Evolutionary conservation across 1,140 invertebrate genomes (phyloP).

Genomic region (Sycophila sp.): DNA sequence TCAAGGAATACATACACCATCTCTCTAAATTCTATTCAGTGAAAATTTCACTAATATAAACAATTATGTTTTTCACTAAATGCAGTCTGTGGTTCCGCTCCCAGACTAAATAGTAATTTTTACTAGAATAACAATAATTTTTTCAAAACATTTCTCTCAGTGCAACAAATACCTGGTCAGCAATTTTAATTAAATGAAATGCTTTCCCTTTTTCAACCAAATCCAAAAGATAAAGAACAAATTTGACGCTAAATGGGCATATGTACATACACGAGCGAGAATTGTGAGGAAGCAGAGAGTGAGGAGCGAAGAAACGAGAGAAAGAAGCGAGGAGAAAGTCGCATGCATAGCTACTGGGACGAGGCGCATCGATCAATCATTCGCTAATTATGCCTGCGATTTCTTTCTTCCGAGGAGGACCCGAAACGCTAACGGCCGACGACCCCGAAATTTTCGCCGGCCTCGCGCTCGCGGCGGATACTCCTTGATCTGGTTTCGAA

Average conservation of each 20-base stretch:
- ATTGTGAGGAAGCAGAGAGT: constrained; percentile 40
- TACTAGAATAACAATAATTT: too few species aligned
- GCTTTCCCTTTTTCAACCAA: background rate
- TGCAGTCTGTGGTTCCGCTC: too few species aligned
- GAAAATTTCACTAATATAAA: too few species aligned
- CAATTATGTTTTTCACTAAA: too few species aligned
- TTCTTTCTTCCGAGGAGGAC: constrained; percentile 57
- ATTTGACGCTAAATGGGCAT: background rate
- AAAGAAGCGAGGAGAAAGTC: constrained; percentile 35
- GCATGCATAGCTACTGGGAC: constrained; percentile 55
- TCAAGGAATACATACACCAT: too few species aligned
- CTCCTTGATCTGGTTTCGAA: background rate
- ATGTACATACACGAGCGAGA: constrained; percentile 41
- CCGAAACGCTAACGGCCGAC: constrained; percentile 44
- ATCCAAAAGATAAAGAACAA: constrained; percentile 11
- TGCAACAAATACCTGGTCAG: too few species aligned
- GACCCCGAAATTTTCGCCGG: constrained; percentile 35
- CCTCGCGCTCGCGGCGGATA: background rate
- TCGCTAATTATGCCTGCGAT: constrained; percentile 63
- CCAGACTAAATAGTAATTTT: too few species aligned
- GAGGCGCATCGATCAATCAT: constrained; percentile 65
- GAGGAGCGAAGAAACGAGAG: constrained; percentile 12
- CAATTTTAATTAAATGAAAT: constrained; percentile 27
- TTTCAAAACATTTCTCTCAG: too few species aligned
- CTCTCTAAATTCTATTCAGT: too few species aligned